Base-by-base conservation (phyloP, 2,113 vertebrate genomes). In the Speoplatyrhinus poulsoni region DNA sequence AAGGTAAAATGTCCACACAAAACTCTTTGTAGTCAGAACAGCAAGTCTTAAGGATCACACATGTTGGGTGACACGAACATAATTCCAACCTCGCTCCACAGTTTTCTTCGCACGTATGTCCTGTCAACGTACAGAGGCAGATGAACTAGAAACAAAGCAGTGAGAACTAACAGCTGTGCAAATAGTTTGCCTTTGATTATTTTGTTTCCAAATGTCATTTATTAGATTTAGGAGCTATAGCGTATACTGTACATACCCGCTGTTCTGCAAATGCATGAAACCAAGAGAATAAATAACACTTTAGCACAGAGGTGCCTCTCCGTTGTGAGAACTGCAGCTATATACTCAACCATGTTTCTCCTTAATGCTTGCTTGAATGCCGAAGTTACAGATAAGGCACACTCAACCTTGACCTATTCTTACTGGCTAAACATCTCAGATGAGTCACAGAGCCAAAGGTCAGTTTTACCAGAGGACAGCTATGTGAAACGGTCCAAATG, bases 31-130 rank as follows among this genome's bases (percentile, higher is more conserved):
- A 92, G 81, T 96, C 95, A 0, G 13, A 0, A 47, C 96, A 99
- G 89, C 96, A 99, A 59, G 0, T 85, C 11, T 56, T 41, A 41
- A 98, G 88, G 47, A 92, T 91, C 0, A 55, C 69, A 67, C 97
- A 98, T 0, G 93, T 96, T 0, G 86, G 60, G 12, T 93, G 93
- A 79, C 96, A 99, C 0, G 97, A 98, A 49, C 97, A 98, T 0
- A 11, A 26, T 2, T n/a, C 33, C 0, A 83, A 46, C 16, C 9
- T 73, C 16, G 78, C 0, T 2, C 95, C 95, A 71, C 96, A 98
- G 0, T 6, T 85, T 2, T 64, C n/a, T 58, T 94, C 85, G 61
- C 97, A 99, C 1, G 92, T 80, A 62, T 90, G 81, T 26, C 82
- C 90, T 91, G 70, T 74, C 3, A 11, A 47, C 56, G 52, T 50